Evolutionary conservation across 2,888 invertebrate species (phyloP).

Genomic region (Machimus rusticus): DNA sequence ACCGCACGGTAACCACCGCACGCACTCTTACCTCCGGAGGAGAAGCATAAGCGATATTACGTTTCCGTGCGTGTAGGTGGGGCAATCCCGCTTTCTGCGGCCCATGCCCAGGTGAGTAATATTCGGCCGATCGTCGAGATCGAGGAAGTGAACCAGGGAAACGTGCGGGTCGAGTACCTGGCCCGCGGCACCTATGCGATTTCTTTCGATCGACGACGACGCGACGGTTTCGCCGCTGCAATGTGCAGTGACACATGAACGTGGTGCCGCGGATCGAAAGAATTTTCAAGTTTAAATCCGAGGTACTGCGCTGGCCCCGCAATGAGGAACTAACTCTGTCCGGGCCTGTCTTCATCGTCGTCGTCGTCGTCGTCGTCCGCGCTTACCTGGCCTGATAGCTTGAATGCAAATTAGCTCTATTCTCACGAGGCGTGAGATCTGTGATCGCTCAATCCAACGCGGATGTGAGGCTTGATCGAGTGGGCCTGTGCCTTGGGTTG

Average conservation of each 20-base stretch:
- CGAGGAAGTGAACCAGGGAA: not conserved
- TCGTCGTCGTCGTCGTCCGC: not conserved
- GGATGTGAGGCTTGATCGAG: not conserved
- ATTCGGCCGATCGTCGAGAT: not conserved
- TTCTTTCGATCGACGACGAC: not conserved
- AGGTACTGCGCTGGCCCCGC: not conserved
- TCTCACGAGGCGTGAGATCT: constrained; percentile 22
- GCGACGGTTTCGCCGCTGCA: not conserved
- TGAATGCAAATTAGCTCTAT: constrained; percentile 19
- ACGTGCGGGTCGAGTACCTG: not conserved
- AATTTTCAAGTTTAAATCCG: constrained; percentile 16
- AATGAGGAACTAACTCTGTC: not conserved
- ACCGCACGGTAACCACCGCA: not conserved
- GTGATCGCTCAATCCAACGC: not conserved
- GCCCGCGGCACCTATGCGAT: not conserved
- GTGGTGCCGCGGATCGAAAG: not conserved
- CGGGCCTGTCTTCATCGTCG: not conserved
- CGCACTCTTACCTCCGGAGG: not conserved
- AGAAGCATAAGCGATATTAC: not conserved
- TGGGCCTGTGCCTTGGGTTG: not conserved
- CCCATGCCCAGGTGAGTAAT: not conserved
- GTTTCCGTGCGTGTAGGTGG: not conserved
- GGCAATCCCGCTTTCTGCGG: not conserved
- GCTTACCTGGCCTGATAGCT: not conserved
- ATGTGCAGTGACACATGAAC: not conserved